Conservation (phyloP, 2,797 vertebrate species). For the Glyptemys insculpta region DNA sequence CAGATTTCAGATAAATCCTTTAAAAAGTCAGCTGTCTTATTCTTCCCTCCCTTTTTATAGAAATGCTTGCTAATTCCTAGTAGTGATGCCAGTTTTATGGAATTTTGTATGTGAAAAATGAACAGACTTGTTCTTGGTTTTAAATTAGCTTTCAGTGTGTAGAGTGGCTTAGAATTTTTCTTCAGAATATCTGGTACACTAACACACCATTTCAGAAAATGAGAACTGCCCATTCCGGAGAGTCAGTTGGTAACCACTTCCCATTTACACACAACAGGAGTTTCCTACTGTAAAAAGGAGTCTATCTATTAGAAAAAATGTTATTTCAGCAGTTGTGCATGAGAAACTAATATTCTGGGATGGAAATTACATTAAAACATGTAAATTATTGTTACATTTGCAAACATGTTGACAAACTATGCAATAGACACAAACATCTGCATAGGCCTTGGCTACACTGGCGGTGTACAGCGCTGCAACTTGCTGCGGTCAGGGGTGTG, state of each 20-base stretch:
- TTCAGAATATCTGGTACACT: not conserved
- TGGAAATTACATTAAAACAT: not conserved
- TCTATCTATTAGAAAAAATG: not conserved
- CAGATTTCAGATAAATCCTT: not conserved
- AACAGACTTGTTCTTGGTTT: not conserved
- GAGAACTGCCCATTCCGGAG: not conserved
- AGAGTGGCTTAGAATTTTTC: not conserved
- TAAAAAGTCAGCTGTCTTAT: not conserved
- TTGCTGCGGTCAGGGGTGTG: too few relatives aligned
- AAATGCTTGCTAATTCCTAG: not conserved
- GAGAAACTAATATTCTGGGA: not conserved
- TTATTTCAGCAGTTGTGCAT: not conserved
- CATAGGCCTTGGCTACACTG: too few relatives aligned
- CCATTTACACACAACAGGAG: not conserved
- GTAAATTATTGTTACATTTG: not conserved
- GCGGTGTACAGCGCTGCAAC: too few relatives aligned
- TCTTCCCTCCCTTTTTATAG: not conserved
- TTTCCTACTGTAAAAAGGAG: not conserved
- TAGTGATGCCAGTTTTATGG: not conserved
- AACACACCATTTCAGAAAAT: not conserved
- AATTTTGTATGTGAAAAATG: not conserved
- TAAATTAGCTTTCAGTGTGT: not conserved
- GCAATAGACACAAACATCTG: not conserved
- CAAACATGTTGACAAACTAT: not conserved
- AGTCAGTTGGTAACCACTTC: not conserved